Evolutionary conservation across 1,140 invertebrate species (phyloP).

Genomic region (Camponotus vicinus): DNA sequence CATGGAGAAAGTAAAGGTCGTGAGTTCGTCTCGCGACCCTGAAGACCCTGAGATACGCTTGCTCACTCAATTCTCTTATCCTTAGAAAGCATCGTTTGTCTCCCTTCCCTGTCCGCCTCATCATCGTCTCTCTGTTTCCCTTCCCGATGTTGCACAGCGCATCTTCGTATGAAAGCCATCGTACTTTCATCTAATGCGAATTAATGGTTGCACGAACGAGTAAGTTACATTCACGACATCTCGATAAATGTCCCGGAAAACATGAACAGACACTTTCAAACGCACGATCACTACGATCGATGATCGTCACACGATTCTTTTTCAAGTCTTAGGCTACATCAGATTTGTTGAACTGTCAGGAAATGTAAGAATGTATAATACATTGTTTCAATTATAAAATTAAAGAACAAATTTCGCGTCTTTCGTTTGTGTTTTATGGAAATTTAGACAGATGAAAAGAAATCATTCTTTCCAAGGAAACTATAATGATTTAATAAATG

Average conservation of each 20-base stretch:
- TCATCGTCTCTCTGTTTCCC: slow-evolving; percentile 12
- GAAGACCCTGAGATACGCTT: slow-evolving; percentile 63
- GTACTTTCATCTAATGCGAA: slow-evolving; percentile 66
- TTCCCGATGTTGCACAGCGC: slow-evolving; percentile 24
- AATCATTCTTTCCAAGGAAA: too few relatives aligned
- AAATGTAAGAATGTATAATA: not conserved
- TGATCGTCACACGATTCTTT: not conserved
- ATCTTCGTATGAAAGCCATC: slow-evolving; percentile 38
- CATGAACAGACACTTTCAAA: not conserved
- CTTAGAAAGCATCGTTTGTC: slow-evolving; percentile 76
- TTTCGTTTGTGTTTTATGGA: not conserved
- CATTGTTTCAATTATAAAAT: not conserved
- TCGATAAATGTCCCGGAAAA: slow-evolving; percentile 21
- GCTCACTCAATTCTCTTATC: slow-evolving; percentile 73
- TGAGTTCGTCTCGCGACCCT: slow-evolving; percentile 76
- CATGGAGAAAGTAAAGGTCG: slow-evolving; percentile 80
- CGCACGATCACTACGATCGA: not conserved
- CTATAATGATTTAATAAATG: too few relatives aligned
- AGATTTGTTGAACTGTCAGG: not conserved
- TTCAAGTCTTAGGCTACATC: not conserved
- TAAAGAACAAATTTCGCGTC: not conserved
- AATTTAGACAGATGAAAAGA: not conserved
- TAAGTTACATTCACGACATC: slow-evolving; percentile 12
- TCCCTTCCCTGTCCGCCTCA: not conserved
- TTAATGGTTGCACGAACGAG: slow-evolving; percentile 48